Conservation (phyloP, 2,888 invertebrate genomes). For the Aleiodes alternator region DNA sequence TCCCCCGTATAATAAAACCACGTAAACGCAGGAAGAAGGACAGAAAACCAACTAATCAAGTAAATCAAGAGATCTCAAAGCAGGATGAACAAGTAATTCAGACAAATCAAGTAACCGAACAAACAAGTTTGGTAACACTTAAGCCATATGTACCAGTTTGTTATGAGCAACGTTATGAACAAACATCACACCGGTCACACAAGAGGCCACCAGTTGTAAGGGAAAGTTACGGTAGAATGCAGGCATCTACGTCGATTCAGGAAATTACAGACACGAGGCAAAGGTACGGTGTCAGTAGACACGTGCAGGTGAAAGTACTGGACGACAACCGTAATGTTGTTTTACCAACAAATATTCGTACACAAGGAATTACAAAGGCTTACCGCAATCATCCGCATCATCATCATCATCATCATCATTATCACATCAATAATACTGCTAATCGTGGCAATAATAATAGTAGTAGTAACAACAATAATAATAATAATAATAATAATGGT, state of each 20-base stretch:
- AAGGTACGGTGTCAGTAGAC: conserved; percentile 68
- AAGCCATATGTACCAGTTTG: conserved; percentile 76
- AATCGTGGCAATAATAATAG: conserved; percentile 52
- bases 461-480: conserved; percentile 46
- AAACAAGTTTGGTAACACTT: conserved; percentile 68
- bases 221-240: conserved; percentile 64
- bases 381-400: conserved; percentile 56
- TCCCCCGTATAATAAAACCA: conserved; percentile 93
- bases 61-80: conserved; percentile 61
- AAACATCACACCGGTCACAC: conserved; percentile 66
- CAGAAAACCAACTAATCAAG: conserved; percentile 79
- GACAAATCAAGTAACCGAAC: conserved; percentile 56
- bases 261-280: conserved; percentile 77
- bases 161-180: conserved; percentile 67
- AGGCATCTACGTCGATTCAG: conserved; percentile 70
- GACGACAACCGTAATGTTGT: conserved; percentile 74
- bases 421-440: conserved; percentile 52
- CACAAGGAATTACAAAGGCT: conserved; percentile 51
- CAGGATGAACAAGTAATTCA: conserved; percentile 59
- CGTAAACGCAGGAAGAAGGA: conserved; percentile 93
- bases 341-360: conserved; percentile 59
- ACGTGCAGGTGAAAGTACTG: conserved; percentile 77
- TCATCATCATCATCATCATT: conserved; percentile 51
- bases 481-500: conserved; percentile 44
- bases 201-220: conserved; percentile 64